A percentile compares a stretch with the other conserved stretches of the same genome.
Evolutionary conservation across 1,140 invertebrate species (phyloP).

Genomic region (Vanessa tameamea): DNA sequence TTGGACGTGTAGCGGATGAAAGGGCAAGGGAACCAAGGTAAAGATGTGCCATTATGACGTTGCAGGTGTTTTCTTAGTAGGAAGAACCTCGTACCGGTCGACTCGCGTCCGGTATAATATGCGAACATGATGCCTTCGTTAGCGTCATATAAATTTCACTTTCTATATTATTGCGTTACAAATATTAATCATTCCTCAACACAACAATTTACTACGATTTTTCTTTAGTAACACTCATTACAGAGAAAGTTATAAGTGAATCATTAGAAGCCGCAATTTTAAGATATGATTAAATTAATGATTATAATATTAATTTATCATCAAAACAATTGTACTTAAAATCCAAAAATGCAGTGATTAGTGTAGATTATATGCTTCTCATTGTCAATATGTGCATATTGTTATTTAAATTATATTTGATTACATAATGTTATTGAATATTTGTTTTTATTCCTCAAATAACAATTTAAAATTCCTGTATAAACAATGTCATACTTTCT

Average conservation of each 20-base stretch:
- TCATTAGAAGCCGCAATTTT: too few relatives aligned
- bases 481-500: too few relatives aligned
- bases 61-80: constrained; percentile 74
- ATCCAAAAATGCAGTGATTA: not conserved
- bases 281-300: too few relatives aligned
- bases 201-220: not conserved
- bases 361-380: not conserved
- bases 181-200: not conserved
- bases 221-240: not conserved
- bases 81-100: constrained; percentile 66
- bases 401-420: constrained; percentile 10
- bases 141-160: constrained; percentile 32
- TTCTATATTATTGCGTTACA: constrained; percentile 6
- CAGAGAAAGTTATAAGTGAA: not conserved
- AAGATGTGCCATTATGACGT: constrained; percentile 76
- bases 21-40: constrained; percentile 93
- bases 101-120: constrained; percentile 57
- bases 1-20: constrained; percentile 89
- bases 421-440: constrained; percentile 26
- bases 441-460: not conserved
- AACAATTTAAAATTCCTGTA: not conserved
- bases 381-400: constrained; percentile 1
- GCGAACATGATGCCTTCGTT: constrained; percentile 42
- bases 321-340: not conserved
- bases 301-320: not conserved